phyloP scores from a whole-genome alignment of 2,888 invertebrate species.

The Bellardia bayeri region DNA sequence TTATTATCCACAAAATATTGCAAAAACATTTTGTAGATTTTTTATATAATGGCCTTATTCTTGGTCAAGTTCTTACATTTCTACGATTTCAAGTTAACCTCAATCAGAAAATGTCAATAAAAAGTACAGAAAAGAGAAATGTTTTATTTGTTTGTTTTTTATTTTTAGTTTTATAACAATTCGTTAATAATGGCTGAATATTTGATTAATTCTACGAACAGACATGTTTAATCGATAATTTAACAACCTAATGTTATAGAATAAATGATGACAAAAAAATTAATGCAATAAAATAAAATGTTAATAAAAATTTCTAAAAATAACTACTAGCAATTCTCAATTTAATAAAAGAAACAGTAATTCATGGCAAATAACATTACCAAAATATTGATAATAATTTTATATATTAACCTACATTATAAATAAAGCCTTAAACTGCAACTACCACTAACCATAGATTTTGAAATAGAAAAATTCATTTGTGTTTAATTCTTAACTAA shows the following conservation, averaged over 20 bases:
- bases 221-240: slow-evolving; percentile 53
- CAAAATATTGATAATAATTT: too few species aligned
- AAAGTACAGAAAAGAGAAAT: slow-evolving; percentile 4
- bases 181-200: slow-evolving; percentile 50
- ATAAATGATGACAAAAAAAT: too few species aligned
- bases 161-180: slow-evolving; percentile 14
- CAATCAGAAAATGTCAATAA: slow-evolving; percentile 67
- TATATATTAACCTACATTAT: too few species aligned
- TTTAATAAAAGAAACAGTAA: too few species aligned
- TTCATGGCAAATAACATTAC: too few species aligned
- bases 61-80: slow-evolving; percentile 72
- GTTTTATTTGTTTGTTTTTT: not conserved
- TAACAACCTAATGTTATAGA: not conserved
- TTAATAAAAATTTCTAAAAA: too few species aligned
- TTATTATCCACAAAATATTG: slow-evolving; percentile 21
- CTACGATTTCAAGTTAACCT: slow-evolving; percentile 64
- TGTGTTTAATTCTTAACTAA: too few species aligned
- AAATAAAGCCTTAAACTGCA: too few species aligned
- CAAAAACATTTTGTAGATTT: slow-evolving; percentile 43
- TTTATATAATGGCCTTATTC: slow-evolving; percentile 68
- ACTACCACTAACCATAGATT: too few species aligned
- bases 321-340: too few species aligned
- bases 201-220: slow-evolving; percentile 50
- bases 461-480: too few species aligned
- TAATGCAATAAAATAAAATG: too few species aligned